phyloP scores from a whole-genome alignment of 2,797 vertebrate species.

The Benthosema pterotum region DNA sequence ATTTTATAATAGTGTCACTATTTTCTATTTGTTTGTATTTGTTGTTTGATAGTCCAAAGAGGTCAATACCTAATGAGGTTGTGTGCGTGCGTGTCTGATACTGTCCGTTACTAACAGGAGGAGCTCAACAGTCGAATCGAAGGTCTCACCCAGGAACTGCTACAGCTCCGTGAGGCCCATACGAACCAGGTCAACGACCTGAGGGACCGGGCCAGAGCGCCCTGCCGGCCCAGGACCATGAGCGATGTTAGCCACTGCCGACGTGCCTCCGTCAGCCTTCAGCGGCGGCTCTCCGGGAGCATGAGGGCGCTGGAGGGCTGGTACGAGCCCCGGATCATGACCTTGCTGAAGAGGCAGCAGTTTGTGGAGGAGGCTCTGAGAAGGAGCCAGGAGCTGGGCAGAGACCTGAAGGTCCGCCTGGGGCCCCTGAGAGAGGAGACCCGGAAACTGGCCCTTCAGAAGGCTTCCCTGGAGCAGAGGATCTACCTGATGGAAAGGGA shows the following conservation, averaged over 20 bases:
- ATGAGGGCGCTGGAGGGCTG: constrained; percentile 82
- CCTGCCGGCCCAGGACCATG: constrained; percentile 70
- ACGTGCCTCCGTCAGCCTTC: constrained; percentile 82
- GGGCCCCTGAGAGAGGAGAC: constrained; percentile 81
- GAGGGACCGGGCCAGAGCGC: constrained; percentile 64
- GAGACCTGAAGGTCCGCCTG: constrained; percentile 79
- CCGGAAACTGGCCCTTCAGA: constrained; percentile 79
- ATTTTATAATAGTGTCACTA: too few relatives aligned
- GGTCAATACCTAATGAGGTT: too few relatives aligned
- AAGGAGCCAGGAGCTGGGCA: constrained; percentile 79
- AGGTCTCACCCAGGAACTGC: constrained; percentile 78
- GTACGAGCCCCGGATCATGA: constrained; percentile 87
- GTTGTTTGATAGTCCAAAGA: too few relatives aligned
- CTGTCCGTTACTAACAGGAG: constrained; percentile 49
- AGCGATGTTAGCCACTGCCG: constrained; percentile 86
- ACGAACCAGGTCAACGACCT: constrained; percentile 77
- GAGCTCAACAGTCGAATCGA: constrained; percentile 78
- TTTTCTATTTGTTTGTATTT: too few relatives aligned
- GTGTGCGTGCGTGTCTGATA: not conserved
- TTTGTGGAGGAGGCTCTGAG: constrained; percentile 80
- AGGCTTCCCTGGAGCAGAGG: constrained; percentile 83
- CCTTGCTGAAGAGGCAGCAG: constrained; percentile 83
- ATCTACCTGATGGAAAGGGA: constrained; percentile 81
- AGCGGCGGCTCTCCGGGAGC: constrained; percentile 82
- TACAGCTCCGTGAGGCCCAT: constrained; percentile 75